Base-by-base conservation (phyloP, 2,113 vertebrate species). In the Mustelus asterias region DNA sequence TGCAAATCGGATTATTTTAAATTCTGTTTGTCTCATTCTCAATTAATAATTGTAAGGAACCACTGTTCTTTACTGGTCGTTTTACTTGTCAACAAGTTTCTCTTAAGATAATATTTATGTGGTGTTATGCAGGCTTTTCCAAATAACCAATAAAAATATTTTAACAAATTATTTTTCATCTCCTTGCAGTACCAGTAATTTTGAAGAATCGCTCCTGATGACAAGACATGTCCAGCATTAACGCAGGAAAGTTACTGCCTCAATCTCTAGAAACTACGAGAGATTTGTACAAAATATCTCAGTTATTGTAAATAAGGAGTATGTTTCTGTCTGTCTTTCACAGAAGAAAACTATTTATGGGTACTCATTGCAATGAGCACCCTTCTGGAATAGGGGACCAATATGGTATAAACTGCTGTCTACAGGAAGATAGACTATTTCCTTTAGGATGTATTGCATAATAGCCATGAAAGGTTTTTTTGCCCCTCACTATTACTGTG, bases 131-230 rank as follows among this genome's bases (percentile, higher is more conserved):
- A 24, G 24, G 67, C 37, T 44, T 69, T 69, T 26, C 13, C 54
- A 58, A 95, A 24, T 10, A 5, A 65, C 33, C 1, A 92, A 63
- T 63, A 58, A 33, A 63, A 92, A 63, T 14, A 63, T n/a, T 60
- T 63, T 93, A 93, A 93, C 60, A 65, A 92, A 14, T 65, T 11
- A 13, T 67, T 95, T 72, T 72, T 22, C 3, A 69, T 95, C 4
- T 54, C 67, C 14, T 95, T 72, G 44, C 69, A 95, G 94, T 95
- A 95, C 94, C 94, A 76, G 69, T 95, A 72, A 95, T 95, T 95
- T 95, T 95, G 94, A 95, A 95, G 94, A 95, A 95, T 95, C 94
- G 94, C 20, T 95, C 94, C 20, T 95, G 94, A 76, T 95, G 44
- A 44, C 9, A 22, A 95, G n/a, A 29, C 67, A 26, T 18, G 67